phyloP scores from a whole-genome alignment of 2,888 invertebrate species.

The Amphimallon solstitiale region DNA sequence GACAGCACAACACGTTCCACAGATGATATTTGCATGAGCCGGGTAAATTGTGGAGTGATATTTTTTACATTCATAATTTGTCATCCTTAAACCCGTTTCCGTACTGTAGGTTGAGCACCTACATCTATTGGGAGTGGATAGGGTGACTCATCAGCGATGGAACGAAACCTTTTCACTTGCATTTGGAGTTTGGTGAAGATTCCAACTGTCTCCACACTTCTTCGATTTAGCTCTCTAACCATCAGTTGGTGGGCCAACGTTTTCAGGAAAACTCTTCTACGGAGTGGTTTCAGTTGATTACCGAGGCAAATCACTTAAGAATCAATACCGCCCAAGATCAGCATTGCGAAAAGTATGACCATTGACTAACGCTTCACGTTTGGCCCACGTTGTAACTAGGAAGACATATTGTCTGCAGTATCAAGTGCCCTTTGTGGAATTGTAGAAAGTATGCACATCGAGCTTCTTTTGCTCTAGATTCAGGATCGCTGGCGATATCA shows the following conservation, averaged over 20 bases:
- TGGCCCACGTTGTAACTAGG: not conserved
- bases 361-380: constrained; percentile 7
- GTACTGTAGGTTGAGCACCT: constrained; percentile 20
- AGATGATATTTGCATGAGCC: constrained; percentile 17
- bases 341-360: constrained; percentile 1
- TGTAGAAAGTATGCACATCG: constrained; percentile 1
- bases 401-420: constrained; percentile 2
- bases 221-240: constrained; percentile 14
- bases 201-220: constrained; percentile 20
- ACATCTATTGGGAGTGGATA: constrained; percentile 15
- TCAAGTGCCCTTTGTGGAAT: constrained; percentile 6
- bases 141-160: constrained; percentile 13
- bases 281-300: not conserved
- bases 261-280: not conserved
- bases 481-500: constrained; percentile 18
- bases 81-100: constrained; percentile 13
- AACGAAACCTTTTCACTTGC: constrained; percentile 14
- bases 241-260: constrained; percentile 9
- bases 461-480: constrained; percentile 14
- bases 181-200: constrained; percentile 16
- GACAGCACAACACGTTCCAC: too few species aligned
- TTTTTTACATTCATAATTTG: constrained; percentile 28
- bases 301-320: too few species aligned
- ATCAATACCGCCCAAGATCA: constrained; percentile 6
- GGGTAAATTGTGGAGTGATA: constrained; percentile 8